A percentile compares a stretch with the other conserved stretches of the same genome.
Evolutionary conservation across 2,888 invertebrate species (phyloP).

Genomic region (Hedychridium roseum): DNA sequence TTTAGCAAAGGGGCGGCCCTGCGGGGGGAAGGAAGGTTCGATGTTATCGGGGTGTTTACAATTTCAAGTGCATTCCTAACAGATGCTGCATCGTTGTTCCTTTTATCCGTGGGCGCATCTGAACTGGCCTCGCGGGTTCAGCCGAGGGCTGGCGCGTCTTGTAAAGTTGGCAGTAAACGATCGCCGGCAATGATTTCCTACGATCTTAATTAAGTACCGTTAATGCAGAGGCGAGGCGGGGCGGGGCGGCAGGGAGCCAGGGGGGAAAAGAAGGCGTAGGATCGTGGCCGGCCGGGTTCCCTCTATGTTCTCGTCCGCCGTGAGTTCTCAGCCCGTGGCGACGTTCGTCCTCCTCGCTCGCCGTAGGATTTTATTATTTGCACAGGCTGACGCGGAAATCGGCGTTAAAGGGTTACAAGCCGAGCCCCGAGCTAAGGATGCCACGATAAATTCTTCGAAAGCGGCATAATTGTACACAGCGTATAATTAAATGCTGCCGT

Average conservation of each 20-base stretch:
- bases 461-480: constrained; percentile 41
- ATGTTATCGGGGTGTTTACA: constrained; percentile 3
- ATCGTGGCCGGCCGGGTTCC: constrained; percentile 16
- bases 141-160: not conserved
- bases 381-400: constrained; percentile 45
- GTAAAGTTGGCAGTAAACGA: constrained; percentile 8
- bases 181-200: constrained; percentile 20
- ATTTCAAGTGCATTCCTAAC: constrained; percentile 1
- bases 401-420: constrained; percentile 27
- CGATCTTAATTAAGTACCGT: constrained; percentile 34
- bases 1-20: too few relatives aligned
- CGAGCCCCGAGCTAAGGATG: constrained; percentile 22
- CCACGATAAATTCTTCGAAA: constrained; percentile 41
- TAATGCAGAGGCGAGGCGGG: constrained; percentile 16
- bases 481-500: constrained; percentile 38
- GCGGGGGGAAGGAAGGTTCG: not conserved
- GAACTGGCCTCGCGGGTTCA: too few relatives aligned
- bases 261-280: constrained; percentile 13
- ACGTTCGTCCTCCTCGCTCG: not conserved
- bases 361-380: constrained; percentile 44
- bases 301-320: constrained; percentile 8
- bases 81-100: not conserved
- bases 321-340: too few relatives aligned
- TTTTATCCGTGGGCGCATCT: not conserved
- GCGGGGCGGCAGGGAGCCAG: not conserved